phyloP scores from a whole-genome alignment of 2,797 vertebrate species.

The Microcaecilia unicolor region DNA sequence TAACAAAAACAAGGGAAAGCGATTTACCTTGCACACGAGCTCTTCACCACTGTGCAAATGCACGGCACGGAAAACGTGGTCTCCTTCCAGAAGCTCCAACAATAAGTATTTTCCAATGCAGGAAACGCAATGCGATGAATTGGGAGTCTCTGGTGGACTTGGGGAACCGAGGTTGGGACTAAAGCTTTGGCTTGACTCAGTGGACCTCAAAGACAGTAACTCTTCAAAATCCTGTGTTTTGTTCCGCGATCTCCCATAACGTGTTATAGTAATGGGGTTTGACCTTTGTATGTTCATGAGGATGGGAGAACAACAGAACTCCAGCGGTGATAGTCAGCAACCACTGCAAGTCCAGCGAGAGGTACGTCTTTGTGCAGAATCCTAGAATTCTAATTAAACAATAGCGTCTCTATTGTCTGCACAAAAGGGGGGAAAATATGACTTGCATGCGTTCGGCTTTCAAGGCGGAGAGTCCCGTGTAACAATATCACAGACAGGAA shows the following conservation, averaged over 20 bases:
- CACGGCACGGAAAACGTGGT: slow-evolving; percentile 93
- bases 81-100: slow-evolving; percentile 95
- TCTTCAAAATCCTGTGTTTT: slow-evolving; percentile 98
- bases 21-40: slow-evolving; percentile 91
- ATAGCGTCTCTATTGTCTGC: too few relatives aligned
- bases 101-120: slow-evolving; percentile 97
- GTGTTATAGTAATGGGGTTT: slow-evolving; percentile 96
- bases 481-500: too few relatives aligned
- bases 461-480: too few relatives aligned
- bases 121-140: slow-evolving; percentile 95
- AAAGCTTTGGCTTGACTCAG: slow-evolving; percentile 89
- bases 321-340: slow-evolving; percentile 22
- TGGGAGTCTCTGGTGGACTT: slow-evolving; percentile 95
- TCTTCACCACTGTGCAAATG: slow-evolving; percentile 97
- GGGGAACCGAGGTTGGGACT: slow-evolving; percentile 96
- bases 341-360: slow-evolving; percentile 37
- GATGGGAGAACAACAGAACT: slow-evolving; percentile 59
- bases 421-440: too few relatives aligned
- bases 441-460: too few relatives aligned
- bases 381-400: too few relatives aligned
- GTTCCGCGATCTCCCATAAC: slow-evolving; percentile 95
- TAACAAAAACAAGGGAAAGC: too few relatives aligned
- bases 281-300: slow-evolving; percentile 99
- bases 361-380: slow-evolving; percentile 39
- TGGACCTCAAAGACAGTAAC: slow-evolving; percentile 82